Evolutionary conservation across 2,113 vertebrate genomes (phyloP).

Genomic region (Pseudorectes ferrugineus): DNA sequence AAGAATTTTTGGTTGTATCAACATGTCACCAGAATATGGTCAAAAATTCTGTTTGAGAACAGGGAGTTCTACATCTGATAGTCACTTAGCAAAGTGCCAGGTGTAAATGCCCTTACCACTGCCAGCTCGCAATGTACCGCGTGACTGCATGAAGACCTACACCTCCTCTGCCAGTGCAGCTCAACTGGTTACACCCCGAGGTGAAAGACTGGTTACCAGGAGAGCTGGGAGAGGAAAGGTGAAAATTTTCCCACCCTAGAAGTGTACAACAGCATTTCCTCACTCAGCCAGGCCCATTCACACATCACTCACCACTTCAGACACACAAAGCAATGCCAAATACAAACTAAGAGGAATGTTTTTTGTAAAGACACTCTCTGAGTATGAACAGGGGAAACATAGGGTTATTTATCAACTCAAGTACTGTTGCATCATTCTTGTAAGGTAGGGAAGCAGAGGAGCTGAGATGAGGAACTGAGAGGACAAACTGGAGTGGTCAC

Average conservation of each 20-base stretch:
- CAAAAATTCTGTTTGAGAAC: background rate
- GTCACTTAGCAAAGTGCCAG: constrained; percentile 55
- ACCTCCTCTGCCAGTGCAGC: constrained; percentile 8
- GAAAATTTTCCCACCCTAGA: constrained; percentile 18
- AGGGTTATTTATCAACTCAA: constrained; percentile 59
- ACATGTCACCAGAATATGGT: background rate
- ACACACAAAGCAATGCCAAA: constrained; percentile 37
- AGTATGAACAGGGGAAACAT: constrained; percentile 57
- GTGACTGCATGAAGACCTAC: background rate
- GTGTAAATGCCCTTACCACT: background rate
- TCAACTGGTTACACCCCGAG: background rate
- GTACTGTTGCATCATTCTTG: constrained; percentile 67
- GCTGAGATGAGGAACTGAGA: constrained; percentile 71
- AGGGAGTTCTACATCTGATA: background rate
- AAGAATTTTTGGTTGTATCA: constrained; percentile 30
- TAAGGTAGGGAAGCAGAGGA: constrained; percentile 67
- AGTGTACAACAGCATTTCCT: constrained; percentile 56
- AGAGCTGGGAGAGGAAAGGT: constrained; percentile 6
- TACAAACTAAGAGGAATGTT: constrained; percentile 74
- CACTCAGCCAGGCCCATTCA: constrained; percentile 24
- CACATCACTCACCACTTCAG: constrained; percentile 46
- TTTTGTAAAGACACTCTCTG: constrained; percentile 60
- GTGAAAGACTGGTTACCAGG: background rate
- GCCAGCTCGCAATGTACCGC: background rate
- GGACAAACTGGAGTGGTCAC: constrained; percentile 44